A percentile compares a stretch with the other conserved stretches of the same genome.
These are phyloP conservation scores for Epistrophe grossulariae DNA, from an alignment of 2,888 invertebrate species.

Conservation along the genomic window DNA sequence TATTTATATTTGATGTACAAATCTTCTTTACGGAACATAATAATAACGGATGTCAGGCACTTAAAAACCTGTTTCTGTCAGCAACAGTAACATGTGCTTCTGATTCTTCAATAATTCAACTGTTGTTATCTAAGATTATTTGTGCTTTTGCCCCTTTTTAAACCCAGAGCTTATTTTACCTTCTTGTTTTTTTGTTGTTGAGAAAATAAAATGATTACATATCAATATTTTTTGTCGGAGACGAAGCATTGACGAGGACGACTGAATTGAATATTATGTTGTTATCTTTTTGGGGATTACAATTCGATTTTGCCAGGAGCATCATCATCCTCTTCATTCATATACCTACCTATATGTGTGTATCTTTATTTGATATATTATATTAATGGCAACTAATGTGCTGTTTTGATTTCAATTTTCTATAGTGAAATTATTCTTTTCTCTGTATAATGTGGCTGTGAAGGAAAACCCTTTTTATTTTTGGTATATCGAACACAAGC, in stretches of 20 bases:
- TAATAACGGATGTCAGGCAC: not conserved
- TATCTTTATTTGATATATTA: not conserved
- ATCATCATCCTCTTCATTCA: not conserved
- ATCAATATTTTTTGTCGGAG: conserved; percentile 1
- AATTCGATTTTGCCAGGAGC: conserved; percentile 16
- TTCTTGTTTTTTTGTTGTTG: not conserved
- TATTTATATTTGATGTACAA: not conserved
- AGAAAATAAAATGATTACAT: conserved; percentile 8
- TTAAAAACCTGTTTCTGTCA: not conserved
- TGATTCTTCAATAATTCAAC: conserved; percentile 21
- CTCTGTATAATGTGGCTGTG: not conserved
- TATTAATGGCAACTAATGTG: conserved; percentile 16
- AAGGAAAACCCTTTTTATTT: not conserved
- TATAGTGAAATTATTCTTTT: not conserved
- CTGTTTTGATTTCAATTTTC: conserved; percentile 41
- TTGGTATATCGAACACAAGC: not conserved
- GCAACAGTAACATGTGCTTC: not conserved
- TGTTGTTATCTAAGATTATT: conserved; percentile 17
- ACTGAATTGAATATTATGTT: conserved; percentile 47
- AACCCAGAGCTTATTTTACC: conserved; percentile 15
- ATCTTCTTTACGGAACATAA: not conserved
- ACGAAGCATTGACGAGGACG: conserved; percentile 8
- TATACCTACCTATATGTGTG: not conserved
- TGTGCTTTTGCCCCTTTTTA: not conserved
- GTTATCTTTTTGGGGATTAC: conserved; percentile 45